These are phyloP conservation scores for Callyntrura sp. DNA, from an alignment of 2,888 invertebrate genomes.

Conservation along the genomic window DNA sequence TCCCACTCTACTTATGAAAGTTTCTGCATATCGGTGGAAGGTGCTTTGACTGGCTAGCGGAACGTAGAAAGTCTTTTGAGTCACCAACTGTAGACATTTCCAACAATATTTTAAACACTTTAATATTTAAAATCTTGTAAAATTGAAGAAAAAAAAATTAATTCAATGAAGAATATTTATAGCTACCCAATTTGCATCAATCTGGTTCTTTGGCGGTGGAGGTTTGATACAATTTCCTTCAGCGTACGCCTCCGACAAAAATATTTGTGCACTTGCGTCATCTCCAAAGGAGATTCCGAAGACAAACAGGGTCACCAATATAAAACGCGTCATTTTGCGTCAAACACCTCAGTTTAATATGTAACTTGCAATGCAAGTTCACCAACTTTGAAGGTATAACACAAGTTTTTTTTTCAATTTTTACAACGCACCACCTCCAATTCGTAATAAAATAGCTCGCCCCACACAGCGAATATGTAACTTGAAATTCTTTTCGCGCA, in stretches of 20 bases:
- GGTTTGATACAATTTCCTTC: slow-evolving; percentile 65
- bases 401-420: not conserved
- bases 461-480: not conserved
- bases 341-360: not conserved
- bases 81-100: slow-evolving; percentile 46
- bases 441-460: not conserved
- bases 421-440: not conserved
- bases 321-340: slow-evolving; percentile 21
- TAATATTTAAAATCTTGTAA: not conserved
- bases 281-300: slow-evolving; percentile 43
- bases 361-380: not conserved
- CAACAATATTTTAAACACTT: not conserved
- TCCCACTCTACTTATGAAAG: slow-evolving; percentile 54
- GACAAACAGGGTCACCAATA: slow-evolving; percentile 34
- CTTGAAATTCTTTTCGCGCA: not conserved
- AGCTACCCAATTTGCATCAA: slow-evolving; percentile 67
- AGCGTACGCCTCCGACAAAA: slow-evolving; percentile 55
- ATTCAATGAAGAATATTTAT: not conserved
- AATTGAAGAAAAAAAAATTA: not conserved
- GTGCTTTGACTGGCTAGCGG: slow-evolving; percentile 60
- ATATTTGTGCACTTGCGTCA: slow-evolving; percentile 39
- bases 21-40: slow-evolving; percentile 57
- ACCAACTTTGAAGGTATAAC: too few species aligned
- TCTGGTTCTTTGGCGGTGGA: slow-evolving; percentile 61
- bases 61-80: slow-evolving; percentile 62